Evolutionary conservation across 2,113 vertebrate species (phyloP).

Genomic region (Ammodytes dubius): DNA sequence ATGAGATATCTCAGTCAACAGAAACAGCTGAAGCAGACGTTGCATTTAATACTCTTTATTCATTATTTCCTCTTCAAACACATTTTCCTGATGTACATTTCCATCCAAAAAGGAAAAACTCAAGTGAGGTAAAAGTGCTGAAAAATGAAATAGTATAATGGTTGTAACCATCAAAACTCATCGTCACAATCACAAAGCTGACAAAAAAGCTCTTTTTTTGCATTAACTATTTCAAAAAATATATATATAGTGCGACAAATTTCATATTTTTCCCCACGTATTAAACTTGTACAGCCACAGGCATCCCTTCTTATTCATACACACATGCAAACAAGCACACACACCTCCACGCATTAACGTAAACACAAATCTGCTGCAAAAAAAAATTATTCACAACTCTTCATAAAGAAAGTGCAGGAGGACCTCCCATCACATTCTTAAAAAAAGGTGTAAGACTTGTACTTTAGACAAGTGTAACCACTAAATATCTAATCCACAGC

Average conservation of each 20-base stretch:
- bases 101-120: slow-evolving; percentile 81
- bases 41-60: slow-evolving; percentile 82
- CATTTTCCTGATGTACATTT: slow-evolving; percentile 83
- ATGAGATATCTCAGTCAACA: not conserved
- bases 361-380: slow-evolving; percentile 67
- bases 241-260: slow-evolving; percentile 73
- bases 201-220: slow-evolving; percentile 69
- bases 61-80: slow-evolving; percentile 80
- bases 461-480: slow-evolving; percentile 47
- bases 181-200: slow-evolving; percentile 75
- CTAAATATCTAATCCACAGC: slow-evolving; percentile 22
- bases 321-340: slow-evolving; percentile 60
- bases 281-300: slow-evolving; percentile 61
- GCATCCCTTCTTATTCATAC: slow-evolving; percentile 67
- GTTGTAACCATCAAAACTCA: slow-evolving; percentile 69
- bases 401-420: slow-evolving; percentile 48
- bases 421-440: slow-evolving; percentile 50
- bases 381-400: slow-evolving; percentile 46
- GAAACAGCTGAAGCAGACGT: not conserved
- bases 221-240: slow-evolving; percentile 76
- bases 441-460: slow-evolving; percentile 58
- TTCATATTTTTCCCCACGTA: slow-evolving; percentile 48
- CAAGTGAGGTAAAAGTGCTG: slow-evolving; percentile 86
- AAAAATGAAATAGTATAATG: slow-evolving; percentile 82
- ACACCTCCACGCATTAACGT: slow-evolving; percentile 43